Percentiles rank a stretch among this genome's conserved stretches.
Evolutionary conservation across 2,797 vertebrate genomes (phyloP).

Genomic region (Sebastes nivosus): DNA sequence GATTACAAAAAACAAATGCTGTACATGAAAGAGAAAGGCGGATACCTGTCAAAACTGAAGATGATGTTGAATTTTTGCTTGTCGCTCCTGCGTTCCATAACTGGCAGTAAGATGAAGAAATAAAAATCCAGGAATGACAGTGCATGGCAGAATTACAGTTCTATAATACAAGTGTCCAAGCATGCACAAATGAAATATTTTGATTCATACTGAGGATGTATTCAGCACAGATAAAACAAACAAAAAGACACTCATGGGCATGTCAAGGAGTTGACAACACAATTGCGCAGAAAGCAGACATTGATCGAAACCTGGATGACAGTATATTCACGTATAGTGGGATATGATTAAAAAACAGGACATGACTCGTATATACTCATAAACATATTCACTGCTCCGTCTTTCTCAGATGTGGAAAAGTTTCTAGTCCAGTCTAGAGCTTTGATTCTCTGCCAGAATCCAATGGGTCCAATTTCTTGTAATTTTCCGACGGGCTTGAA

Average conservation of each 20-base stretch:
- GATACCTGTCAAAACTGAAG: neutral
- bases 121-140: neutral
- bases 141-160: neutral
- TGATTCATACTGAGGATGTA: neutral
- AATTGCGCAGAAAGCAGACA: neutral
- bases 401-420: neutral
- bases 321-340: neutral
- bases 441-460: neutral
- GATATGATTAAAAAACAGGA: constrained; percentile 9
- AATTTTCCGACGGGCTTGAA: neutral
- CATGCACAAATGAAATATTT: neutral
- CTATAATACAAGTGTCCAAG: neutral
- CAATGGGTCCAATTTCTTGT: neutral
- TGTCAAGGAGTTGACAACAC: constrained; percentile 1
- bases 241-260: neutral
- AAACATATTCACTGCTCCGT: neutral
- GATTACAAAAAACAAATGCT: neutral
- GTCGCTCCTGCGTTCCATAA: neutral
- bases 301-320: constrained; percentile 6
- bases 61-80: neutral
- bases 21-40: neutral
- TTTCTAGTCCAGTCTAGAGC: neutral
- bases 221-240: neutral
- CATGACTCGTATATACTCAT: neutral
- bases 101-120: neutral